A percentile compares a stretch with the other conserved stretches of the same genome.
Conservation (phyloP, 2,797 vertebrate species). For the Sebastes umbrosus region DNA sequence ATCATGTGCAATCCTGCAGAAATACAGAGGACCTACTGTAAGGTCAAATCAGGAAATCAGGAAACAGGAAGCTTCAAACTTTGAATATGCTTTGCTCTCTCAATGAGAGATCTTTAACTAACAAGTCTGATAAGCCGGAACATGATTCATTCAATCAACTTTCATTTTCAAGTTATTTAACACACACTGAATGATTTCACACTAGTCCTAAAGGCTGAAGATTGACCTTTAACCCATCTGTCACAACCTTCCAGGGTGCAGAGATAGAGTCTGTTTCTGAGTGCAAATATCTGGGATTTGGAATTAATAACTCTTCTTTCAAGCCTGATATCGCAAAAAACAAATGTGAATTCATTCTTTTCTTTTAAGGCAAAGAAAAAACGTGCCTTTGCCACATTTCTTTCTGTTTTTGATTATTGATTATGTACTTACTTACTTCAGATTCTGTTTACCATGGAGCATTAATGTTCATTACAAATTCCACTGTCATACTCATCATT, state of each 20-base stretch:
- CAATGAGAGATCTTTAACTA: not conserved
- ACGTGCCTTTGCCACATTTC: not conserved
- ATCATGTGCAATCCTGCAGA: not conserved
- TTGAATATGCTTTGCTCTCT: not conserved
- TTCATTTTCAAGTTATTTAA: not conserved
- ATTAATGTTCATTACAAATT: not conserved
- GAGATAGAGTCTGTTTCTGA: not conserved
- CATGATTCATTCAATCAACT: not conserved
- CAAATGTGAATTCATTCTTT: not conserved
- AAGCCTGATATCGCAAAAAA: not conserved
- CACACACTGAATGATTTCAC: not conserved
- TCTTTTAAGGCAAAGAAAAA: not conserved
- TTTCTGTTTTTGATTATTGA: not conserved
- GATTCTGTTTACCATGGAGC: not conserved
- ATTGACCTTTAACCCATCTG: not conserved
- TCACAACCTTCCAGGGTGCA: not conserved
- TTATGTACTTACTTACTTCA: not conserved
- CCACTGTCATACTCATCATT: not conserved
- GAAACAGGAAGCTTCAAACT: not conserved
- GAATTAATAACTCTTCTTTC: not conserved
- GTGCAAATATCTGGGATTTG: not conserved
- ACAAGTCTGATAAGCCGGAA: not conserved
- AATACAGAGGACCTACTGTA: not conserved
- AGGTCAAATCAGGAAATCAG: not conserved
- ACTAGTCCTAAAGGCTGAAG: not conserved